These are phyloP conservation scores for Periophthalmus modestus DNA, from an alignment of 2,113 vertebrate genomes.

Conservation along the genomic window DNA sequence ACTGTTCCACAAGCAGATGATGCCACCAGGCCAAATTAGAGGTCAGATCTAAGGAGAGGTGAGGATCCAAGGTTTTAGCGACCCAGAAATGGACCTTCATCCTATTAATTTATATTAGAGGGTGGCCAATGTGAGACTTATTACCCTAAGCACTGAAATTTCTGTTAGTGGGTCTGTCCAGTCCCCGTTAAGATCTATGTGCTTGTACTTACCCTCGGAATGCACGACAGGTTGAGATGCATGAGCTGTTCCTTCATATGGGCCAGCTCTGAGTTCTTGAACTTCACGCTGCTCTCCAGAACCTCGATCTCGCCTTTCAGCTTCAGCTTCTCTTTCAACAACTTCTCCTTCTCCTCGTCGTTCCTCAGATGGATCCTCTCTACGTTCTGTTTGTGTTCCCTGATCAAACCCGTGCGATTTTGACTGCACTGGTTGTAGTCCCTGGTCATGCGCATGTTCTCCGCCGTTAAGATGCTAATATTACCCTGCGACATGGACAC, in stretches of 20 bases:
- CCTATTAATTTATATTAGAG: too few relatives aligned
- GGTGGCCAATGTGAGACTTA: too few relatives aligned
- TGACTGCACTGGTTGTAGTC: slow-evolving; percentile 59
- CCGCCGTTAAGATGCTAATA: slow-evolving; percentile 62
- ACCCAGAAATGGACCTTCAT: too few relatives aligned
- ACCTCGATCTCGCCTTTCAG: slow-evolving; percentile 32
- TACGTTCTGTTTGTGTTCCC: slow-evolving; percentile 39
- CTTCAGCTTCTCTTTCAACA: slow-evolving; percentile 63
- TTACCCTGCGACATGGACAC: slow-evolving; percentile 48
- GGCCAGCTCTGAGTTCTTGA: slow-evolving; percentile 42
- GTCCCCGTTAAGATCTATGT: too few relatives aligned
- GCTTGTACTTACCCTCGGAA: slow-evolving; percentile 49
- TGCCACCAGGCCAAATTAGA: neutral
- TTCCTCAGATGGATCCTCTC: slow-evolving; percentile 53
- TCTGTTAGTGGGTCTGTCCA: too few relatives aligned
- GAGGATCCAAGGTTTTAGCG: too few relatives aligned
- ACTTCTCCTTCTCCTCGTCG: slow-evolving; percentile 59
- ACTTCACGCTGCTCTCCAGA: slow-evolving; percentile 34
- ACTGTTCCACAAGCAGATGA: neutral
- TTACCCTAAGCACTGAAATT: too few relatives aligned
- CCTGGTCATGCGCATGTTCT: slow-evolving; percentile 60
- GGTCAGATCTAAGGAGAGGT: neutral
- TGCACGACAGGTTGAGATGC: slow-evolving; percentile 62
- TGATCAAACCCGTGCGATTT: slow-evolving; percentile 49
- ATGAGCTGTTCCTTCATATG: slow-evolving; percentile 47